A percentile compares a stretch with the other conserved stretches of the same genome.
These are phyloP conservation scores for Plebejus melissa DNA, from an alignment of 2,888 invertebrate species.

Conservation along the genomic window DNA sequence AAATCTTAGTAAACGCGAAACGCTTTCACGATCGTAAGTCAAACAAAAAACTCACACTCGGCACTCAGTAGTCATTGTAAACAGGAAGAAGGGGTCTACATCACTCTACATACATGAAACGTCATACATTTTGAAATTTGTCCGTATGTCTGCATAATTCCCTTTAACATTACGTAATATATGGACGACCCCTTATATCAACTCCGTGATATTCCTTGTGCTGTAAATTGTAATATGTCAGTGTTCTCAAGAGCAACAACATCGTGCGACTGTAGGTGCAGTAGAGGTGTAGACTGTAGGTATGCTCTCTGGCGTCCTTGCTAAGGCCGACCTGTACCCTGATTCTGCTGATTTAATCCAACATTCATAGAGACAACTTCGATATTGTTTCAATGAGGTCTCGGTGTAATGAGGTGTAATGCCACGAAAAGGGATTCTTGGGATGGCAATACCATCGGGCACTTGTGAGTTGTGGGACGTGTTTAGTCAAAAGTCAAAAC, in stretches of 20 bases:
- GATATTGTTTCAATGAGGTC: not conserved
- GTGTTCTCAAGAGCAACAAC: slow-evolving; percentile 13
- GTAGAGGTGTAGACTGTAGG: not conserved
- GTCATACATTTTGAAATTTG: no score
- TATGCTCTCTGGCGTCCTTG: slow-evolving; percentile 55
- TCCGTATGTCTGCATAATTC: not conserved
- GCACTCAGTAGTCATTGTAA: no score
- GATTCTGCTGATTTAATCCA: slow-evolving; percentile 27
- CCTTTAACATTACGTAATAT: not conserved
- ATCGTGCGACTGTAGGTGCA: not conserved
- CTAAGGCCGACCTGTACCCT: slow-evolving; percentile 63
- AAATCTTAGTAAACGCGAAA: no score
- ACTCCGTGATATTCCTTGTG: not conserved
- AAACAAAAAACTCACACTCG: no score
- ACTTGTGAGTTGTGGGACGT: not conserved
- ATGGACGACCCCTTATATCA: not conserved
- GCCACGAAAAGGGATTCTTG: not conserved
- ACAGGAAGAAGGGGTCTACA: no score
- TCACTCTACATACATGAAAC: no score
- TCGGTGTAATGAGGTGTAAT: no score
- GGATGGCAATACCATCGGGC: not conserved
- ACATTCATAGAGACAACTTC: not conserved
- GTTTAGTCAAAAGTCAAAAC: not conserved
- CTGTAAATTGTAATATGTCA: not conserved
- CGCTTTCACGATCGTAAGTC: no score